Conservation (phyloP, 2,888 invertebrate species). For the Folsomia candida region DNA sequence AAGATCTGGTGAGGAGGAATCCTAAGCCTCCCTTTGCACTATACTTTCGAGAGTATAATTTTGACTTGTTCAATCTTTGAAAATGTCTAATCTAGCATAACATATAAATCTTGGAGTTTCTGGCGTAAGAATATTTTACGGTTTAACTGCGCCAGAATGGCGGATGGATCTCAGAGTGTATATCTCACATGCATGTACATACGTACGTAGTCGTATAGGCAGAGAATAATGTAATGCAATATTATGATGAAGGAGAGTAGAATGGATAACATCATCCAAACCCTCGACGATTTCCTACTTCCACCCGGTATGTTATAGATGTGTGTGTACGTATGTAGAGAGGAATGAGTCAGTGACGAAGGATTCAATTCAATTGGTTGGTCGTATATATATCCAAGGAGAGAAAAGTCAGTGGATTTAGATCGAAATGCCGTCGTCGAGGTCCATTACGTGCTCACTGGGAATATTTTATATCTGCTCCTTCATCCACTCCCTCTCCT, state of each 20-base stretch:
- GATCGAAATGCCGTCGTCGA: constrained; percentile 49
- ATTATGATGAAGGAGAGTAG: neutral
- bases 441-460: constrained; percentile 50
- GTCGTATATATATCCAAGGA: neutral
- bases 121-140: neutral
- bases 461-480: constrained; percentile 20
- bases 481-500: neutral
- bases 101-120: neutral
- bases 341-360: neutral
- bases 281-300: neutral
- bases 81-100: neutral
- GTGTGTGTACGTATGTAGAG: neutral
- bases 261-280: neutral
- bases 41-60: no score
- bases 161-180: neutral
- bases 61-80: neutral
- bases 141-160: neutral
- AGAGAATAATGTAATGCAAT: neutral
- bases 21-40: no score
- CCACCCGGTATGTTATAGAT: neutral
- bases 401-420: constrained; percentile 19
- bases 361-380: constrained; percentile 21
- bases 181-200: no score
- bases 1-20: no score
- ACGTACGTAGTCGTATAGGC: no score